These are phyloP conservation scores for Ctenopoma kingsleyae DNA, from an alignment of 2,797 vertebrate genomes.

Conservation along the genomic window DNA sequence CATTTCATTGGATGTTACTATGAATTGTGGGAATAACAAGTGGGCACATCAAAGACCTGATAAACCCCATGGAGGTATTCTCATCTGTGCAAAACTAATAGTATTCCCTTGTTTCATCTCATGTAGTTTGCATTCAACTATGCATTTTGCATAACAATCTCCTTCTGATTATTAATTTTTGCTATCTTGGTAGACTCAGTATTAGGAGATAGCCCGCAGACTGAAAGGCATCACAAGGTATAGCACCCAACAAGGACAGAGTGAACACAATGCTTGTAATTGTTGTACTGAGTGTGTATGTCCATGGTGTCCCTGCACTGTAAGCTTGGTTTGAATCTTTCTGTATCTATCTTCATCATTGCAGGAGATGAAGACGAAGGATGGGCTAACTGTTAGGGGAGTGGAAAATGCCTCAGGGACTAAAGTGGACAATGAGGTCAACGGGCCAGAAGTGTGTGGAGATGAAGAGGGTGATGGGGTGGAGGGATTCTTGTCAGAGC, in stretches of 20 bases:
- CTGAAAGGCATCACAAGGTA: conserved; percentile 80
- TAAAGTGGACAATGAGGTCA: conserved; percentile 84
- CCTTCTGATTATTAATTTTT: conserved; percentile 54
- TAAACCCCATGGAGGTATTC: conserved; percentile 68
- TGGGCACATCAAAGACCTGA: conserved; percentile 66
- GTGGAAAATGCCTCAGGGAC: conserved; percentile 86
- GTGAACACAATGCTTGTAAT: conserved; percentile 37
- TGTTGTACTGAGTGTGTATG: conserved; percentile 22
- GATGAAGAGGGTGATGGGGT: conserved; percentile 91
- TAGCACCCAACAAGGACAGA: conserved; percentile 42
- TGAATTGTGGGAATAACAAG: conserved; percentile 72
- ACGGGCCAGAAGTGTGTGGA: conserved; percentile 86
- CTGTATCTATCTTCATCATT: conserved; percentile 63
- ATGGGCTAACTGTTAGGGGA: conserved; percentile 85
- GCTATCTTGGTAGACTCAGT: conserved; percentile 69
- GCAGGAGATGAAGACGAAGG: conserved; percentile 85
- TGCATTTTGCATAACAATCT: conserved; percentile 53
- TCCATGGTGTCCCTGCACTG: conserved; percentile 9
- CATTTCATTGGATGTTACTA: conserved; percentile 46
- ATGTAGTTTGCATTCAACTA: conserved; percentile 37
- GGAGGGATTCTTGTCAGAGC: conserved; percentile 92
- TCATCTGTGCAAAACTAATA: conserved; percentile 9
- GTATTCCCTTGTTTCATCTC: conserved; percentile 34
- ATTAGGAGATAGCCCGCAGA: conserved; percentile 70
- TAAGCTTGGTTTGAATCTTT: conserved; percentile 24